Percentiles rank a stretch among this genome's conserved stretches.
Conservation (phyloP, 2,888 invertebrate species). For the Acleris emargana region DNA sequence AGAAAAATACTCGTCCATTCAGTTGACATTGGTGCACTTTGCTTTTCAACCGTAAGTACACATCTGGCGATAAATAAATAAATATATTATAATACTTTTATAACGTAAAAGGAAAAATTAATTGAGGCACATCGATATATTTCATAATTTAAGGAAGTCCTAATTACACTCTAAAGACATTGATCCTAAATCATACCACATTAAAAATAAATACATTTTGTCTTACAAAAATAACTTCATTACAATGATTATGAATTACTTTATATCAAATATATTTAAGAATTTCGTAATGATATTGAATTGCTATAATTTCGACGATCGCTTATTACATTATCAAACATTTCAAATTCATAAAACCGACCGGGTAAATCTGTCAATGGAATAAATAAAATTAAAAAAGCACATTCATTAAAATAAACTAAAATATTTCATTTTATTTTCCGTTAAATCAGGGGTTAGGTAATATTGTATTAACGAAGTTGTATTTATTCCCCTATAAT, state of each 20-base stretch:
- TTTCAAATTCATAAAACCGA: no score
- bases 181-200: constrained; percentile 31
- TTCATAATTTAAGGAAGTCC: constrained; percentile 25
- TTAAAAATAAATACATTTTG: constrained; percentile 34
- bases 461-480: no score
- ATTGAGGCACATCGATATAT: constrained; percentile 34
- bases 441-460: no score
- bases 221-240: constrained; percentile 30
- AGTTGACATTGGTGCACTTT: neutral
- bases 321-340: neutral
- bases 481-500: no score
- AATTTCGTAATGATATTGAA: constrained; percentile 1
- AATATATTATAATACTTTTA: constrained; percentile 52
- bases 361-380: neutral
- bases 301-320: constrained; percentile 14
- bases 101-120: constrained; percentile 42
- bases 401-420: no score
- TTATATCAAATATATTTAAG: constrained; percentile 3
- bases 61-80: constrained; percentile 48
- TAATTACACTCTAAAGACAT: constrained; percentile 31
- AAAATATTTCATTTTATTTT: no score
- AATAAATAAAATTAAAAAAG: neutral
- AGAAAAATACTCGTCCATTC: neutral
- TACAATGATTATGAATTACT: constrained; percentile 7
- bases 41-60: constrained; percentile 47